Conservation (phyloP, 2,797 vertebrate genomes). For the Dryobates pubescens region DNA sequence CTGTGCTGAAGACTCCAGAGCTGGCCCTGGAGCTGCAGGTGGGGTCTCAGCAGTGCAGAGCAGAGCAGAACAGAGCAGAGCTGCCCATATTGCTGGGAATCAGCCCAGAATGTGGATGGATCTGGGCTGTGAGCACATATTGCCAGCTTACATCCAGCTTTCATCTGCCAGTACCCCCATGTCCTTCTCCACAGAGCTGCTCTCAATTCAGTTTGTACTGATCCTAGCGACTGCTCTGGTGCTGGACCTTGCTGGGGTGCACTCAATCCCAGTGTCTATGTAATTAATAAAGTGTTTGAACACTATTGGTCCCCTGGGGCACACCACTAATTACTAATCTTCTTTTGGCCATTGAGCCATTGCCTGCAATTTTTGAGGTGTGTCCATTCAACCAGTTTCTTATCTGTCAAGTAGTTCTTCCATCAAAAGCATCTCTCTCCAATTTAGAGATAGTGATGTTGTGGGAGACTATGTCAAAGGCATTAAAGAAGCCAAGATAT, state of each 20-base stretch:
- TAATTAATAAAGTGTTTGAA: not conserved
- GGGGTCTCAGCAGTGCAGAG: not conserved
- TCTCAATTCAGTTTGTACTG: not conserved
- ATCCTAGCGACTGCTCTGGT: not conserved
- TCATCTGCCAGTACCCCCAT: too few species aligned
- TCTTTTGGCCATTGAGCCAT: not conserved
- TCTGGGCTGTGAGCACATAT: too few species aligned
- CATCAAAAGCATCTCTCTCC: not conserved
- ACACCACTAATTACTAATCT: not conserved
- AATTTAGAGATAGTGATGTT: not conserved
- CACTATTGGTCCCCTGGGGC: not conserved
- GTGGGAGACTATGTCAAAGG: not conserved
- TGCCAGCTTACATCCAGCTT: too few species aligned
- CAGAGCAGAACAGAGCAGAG: not conserved
- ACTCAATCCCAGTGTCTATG: not conserved
- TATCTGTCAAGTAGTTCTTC: not conserved
- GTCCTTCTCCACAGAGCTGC: too few species aligned
- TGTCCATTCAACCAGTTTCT: not conserved
- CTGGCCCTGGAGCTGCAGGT: too few species aligned
- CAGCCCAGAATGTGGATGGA: too few species aligned
- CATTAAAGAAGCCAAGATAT: not conserved
- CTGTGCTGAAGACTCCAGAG: too few species aligned
- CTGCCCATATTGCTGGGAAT: not conserved
- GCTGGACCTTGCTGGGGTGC: not conserved
- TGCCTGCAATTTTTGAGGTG: not conserved